Conservation (phyloP, 2,113 vertebrate species). For the Colius striatus region DNA sequence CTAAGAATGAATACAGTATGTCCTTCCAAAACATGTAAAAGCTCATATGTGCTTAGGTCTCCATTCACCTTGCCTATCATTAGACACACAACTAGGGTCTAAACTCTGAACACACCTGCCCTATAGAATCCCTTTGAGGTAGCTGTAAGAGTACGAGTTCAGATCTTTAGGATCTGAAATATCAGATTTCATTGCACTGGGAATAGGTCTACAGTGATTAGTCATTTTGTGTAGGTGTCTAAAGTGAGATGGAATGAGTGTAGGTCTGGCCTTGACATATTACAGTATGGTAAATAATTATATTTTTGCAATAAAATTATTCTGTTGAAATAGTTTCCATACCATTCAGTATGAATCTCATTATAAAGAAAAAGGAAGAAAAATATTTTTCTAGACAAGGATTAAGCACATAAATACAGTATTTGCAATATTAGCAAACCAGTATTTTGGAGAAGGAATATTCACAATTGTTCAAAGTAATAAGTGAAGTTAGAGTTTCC, state of each 20-base stretch:
- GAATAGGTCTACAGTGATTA: not conserved
- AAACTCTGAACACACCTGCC: not conserved
- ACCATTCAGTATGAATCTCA: not conserved
- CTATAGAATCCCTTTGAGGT: not conserved
- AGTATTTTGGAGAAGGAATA: not conserved
- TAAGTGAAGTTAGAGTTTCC: conserved; percentile 2
- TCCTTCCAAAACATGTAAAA: not conserved
- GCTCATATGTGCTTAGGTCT: not conserved
- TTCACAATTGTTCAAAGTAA: not conserved
- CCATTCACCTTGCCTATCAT: not conserved
- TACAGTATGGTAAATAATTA: not conserved
- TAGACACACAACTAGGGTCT: not conserved
- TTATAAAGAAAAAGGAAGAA: not conserved
- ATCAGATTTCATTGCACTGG: not conserved
- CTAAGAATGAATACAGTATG: not conserved
- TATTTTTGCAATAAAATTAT: not conserved
- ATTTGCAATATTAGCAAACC: not conserved
- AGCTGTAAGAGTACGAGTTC: not conserved
- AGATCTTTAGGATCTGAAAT: not conserved
- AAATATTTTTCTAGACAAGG: not conserved
- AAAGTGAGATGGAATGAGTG: not conserved
- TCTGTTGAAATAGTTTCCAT: not conserved
- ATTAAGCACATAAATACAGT: not conserved
- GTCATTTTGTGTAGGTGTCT: not conserved
- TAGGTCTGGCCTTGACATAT: not conserved